Conservation (phyloP, 2,888 invertebrate species). For the Blastobasis lacticolella region DNA sequence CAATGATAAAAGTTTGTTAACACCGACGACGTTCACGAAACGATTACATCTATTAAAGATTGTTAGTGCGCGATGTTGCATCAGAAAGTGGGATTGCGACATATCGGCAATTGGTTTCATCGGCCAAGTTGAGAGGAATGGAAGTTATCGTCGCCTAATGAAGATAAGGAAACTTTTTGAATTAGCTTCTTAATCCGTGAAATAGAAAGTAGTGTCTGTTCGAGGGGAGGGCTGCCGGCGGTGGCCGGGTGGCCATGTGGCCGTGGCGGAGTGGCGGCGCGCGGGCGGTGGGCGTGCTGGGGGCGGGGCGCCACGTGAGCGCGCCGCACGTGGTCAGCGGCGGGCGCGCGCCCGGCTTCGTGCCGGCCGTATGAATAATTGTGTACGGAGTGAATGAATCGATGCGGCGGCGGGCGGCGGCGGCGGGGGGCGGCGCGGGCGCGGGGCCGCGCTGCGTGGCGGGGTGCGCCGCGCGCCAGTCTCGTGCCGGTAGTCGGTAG, state of each 20-base stretch:
- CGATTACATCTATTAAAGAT: no score
- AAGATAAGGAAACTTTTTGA: no score
- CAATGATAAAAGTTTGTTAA: no score
- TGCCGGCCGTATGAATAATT: constrained; percentile 70
- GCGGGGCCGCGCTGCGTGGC: constrained; percentile 48
- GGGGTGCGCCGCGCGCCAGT: constrained; percentile 73
- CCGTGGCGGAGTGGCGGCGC: constrained; percentile 27
- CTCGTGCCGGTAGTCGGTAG: constrained; percentile 83
- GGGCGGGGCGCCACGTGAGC: constrained; percentile 49
- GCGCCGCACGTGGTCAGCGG: constrained; percentile 64
- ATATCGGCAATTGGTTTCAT: no score
- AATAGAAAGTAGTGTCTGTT: no score
- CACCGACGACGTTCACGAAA: no score
- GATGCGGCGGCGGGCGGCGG: constrained; percentile 58
- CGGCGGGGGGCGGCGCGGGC: constrained; percentile 35
- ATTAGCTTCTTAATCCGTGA: no score
- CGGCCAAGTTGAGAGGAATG: no score
- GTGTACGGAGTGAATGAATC: constrained; percentile 71
- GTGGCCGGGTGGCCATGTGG: constrained; percentile 37
- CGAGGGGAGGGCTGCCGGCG: constrained; percentile 1
- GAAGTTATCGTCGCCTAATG: no score
- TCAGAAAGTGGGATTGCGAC: no score
- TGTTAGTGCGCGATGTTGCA: no score
- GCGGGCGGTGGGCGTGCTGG: constrained; percentile 30
- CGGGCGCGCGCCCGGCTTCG: constrained; percentile 49